Evolutionary conservation across 2,888 invertebrate genomes (phyloP).

Genomic region (Metallyticus violacea): DNA sequence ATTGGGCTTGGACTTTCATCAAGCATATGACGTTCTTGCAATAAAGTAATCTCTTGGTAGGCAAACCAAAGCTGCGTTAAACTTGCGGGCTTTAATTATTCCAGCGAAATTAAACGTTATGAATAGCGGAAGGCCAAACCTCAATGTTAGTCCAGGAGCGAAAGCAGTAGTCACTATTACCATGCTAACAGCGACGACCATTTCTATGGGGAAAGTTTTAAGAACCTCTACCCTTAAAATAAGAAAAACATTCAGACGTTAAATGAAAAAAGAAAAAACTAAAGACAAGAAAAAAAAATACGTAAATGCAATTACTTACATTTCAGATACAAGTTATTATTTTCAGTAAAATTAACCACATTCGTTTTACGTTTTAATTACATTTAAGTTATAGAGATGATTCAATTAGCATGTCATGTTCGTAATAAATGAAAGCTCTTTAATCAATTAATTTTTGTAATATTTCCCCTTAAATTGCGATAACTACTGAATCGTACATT

Average conservation of each 20-base stretch:
- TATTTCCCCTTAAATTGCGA: no score
- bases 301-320: no score
- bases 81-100: not conserved
- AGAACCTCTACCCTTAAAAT: not conserved
- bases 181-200: not conserved
- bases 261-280: not conserved
- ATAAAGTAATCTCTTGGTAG: not conserved
- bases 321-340: no score
- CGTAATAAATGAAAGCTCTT: no score
- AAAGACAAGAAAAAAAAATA: no score
- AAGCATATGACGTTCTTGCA: not conserved
- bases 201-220: not conserved
- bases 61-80: not conserved
- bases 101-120: not conserved
- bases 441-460: no score
- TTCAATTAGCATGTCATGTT: no score
- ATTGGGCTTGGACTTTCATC: not conserved
- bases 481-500: no score
- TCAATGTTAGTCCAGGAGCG: not conserved
- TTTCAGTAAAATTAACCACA: no score
- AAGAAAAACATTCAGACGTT: not conserved
- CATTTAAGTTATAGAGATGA: no score
- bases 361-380: no score
- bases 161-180: not conserved
- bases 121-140: not conserved